These are phyloP conservation scores for Mythimna lalbum DNA, from an alignment of 2,888 invertebrate species.

Conservation along the genomic window DNA sequence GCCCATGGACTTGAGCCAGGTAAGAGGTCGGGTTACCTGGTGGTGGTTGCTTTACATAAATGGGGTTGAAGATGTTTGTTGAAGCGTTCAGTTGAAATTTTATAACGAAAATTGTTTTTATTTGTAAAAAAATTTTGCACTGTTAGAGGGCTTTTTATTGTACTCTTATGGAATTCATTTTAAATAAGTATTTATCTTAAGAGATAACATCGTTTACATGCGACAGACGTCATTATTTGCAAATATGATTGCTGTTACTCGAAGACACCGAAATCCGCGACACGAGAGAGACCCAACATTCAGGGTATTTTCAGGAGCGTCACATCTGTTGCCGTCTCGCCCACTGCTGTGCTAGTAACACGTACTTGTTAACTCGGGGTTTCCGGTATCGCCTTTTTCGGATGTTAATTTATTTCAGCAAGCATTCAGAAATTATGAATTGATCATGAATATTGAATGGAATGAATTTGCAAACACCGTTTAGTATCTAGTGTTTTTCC, in stretches of 20 bases:
- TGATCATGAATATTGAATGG: conserved; percentile 18
- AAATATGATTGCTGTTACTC: not conserved
- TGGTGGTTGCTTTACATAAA: conserved; percentile 31
- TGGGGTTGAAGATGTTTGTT: too few relatives aligned
- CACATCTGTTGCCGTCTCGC: conserved; percentile 1
- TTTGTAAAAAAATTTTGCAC: not conserved
- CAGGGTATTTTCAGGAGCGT: not conserved
- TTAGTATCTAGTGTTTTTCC: not conserved
- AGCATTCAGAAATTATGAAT: conserved; percentile 10
- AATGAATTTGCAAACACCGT: not conserved
- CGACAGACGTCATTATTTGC: not conserved
- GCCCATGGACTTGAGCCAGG: conserved; percentile 80
- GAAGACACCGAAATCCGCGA: not conserved
- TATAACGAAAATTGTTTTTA: not conserved
- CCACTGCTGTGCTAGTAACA: not conserved
- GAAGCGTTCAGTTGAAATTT: not conserved
- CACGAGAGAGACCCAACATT: not conserved
- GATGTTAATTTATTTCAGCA: conserved; percentile 24
- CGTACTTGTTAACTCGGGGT: not conserved
- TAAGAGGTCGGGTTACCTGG: conserved; percentile 61
- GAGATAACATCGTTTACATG: not conserved
- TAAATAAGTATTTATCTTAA: conserved; percentile 2
- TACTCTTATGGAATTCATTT: not conserved
- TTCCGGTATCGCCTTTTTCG: conserved; percentile 10
- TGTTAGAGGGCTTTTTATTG: not conserved